These are phyloP conservation scores for Heliconius himera DNA, from an alignment of 1,140 invertebrate species.

Conservation along the genomic window DNA sequence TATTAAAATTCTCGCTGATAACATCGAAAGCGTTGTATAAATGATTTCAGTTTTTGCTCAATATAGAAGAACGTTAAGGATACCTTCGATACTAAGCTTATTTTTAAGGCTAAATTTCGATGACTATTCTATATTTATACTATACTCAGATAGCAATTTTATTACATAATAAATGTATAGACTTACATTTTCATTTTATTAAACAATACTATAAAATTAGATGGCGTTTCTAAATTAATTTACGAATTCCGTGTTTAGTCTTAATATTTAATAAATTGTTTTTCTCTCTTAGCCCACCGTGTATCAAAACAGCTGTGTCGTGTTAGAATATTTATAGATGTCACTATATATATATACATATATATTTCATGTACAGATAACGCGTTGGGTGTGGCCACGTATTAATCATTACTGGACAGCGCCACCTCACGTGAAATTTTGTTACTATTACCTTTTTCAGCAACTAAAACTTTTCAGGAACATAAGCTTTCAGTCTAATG, in stretches of 20 bases:
- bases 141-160: no score
- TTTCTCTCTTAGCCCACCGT: background rate
- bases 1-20: no score
- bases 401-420: slow-evolving; percentile 1
- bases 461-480: background rate
- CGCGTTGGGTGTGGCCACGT: slow-evolving; percentile 21
- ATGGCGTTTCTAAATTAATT: no score
- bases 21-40: no score
- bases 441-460: slow-evolving; percentile 8
- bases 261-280: background rate
- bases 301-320: slow-evolving; percentile 5
- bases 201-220: no score
- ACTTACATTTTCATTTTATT: no score
- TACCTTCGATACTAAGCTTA: no score
- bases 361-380: slow-evolving; percentile 9
- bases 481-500: slow-evolving; percentile 11
- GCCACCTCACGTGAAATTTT: slow-evolving; percentile 15
- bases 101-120: no score
- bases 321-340: slow-evolving; percentile 8
- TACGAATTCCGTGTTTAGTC: background rate
- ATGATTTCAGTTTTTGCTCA: no score
- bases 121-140: no score
- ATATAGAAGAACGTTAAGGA: no score
- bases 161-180: no score
- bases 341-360: background rate